phyloP scores from a whole-genome alignment of 2,113 vertebrate species.

The Sminthopsis crassicaudata region DNA sequence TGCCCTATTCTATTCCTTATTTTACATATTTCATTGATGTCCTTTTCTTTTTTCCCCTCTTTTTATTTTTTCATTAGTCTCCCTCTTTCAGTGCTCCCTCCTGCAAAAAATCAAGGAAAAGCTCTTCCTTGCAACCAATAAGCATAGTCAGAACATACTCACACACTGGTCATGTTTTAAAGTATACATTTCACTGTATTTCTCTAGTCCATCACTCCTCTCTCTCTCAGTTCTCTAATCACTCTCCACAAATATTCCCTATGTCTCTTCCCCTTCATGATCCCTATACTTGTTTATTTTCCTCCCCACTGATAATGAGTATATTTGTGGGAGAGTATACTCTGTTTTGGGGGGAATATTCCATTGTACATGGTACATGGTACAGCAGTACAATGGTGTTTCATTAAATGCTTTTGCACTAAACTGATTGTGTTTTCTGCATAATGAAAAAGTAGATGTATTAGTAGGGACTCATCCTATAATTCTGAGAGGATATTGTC shows the following conservation, averaged over 20 bases:
- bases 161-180: background rate
- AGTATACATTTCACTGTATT: too few relatives aligned
- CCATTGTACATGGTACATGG: background rate
- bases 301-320: background rate
- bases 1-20: background rate
- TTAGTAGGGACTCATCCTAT: background rate
- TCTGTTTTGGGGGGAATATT: background rate
- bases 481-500: background rate
- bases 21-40: background rate
- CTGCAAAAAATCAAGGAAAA: background rate
- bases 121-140: background rate
- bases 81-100: background rate
- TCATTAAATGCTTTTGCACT: background rate
- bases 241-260: background rate
- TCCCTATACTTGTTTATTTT: background rate
- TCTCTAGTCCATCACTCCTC: background rate
- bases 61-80: background rate
- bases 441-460: background rate
- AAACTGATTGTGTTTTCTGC: background rate
- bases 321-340: background rate
- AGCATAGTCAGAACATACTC: background rate
- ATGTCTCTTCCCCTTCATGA: background rate
- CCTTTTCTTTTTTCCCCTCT: background rate
- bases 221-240: background rate
- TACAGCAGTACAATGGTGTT: background rate